Conservation (phyloP, 35 echinoderm and acorn worm genomes). For the Diadema setosum region DNA sequence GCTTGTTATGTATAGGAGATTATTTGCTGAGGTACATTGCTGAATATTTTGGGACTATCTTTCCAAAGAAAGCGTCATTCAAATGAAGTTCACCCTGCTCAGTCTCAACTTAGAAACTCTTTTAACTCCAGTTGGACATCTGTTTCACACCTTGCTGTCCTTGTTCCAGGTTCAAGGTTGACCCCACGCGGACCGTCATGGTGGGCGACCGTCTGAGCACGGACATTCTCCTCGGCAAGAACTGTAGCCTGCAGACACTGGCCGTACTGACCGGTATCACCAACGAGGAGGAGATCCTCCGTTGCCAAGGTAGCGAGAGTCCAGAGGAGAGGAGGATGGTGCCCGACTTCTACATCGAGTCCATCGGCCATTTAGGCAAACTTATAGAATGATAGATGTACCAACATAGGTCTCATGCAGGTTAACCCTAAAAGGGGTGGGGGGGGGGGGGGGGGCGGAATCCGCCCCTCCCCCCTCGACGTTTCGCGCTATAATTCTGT, state of each 20-base stretch:
- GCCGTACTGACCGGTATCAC: constrained; percentile 65
- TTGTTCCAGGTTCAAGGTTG: constrained; percentile 14
- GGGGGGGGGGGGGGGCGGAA: no score
- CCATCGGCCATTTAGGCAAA: constrained; percentile 43
- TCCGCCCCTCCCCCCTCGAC: no score
- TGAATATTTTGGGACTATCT: no score
- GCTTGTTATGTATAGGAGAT: no score
- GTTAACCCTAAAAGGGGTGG: no score
- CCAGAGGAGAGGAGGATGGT: constrained; percentile 26
- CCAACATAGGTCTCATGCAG: no score
- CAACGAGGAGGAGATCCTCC: constrained; percentile 44
- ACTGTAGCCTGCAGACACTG: constrained; percentile 57
- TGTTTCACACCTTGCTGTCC: neutral
- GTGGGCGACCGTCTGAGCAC: constrained; percentile 73
- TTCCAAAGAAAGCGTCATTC: no score
- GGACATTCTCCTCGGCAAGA: constrained; percentile 77
- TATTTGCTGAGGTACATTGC: no score
- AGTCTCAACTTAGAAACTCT: no score
- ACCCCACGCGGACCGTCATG: constrained; percentile 68
- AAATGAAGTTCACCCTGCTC: no score
- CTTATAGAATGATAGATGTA: constrained; percentile 6
- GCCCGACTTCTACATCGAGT: constrained; percentile 44
- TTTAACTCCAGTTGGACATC: no score
- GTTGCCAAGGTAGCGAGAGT: constrained; percentile 23
- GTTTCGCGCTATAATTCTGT: no score